Evolutionary conservation across 2,888 invertebrate species (phyloP).

Genomic region (Drosophila lacicola): DNA sequence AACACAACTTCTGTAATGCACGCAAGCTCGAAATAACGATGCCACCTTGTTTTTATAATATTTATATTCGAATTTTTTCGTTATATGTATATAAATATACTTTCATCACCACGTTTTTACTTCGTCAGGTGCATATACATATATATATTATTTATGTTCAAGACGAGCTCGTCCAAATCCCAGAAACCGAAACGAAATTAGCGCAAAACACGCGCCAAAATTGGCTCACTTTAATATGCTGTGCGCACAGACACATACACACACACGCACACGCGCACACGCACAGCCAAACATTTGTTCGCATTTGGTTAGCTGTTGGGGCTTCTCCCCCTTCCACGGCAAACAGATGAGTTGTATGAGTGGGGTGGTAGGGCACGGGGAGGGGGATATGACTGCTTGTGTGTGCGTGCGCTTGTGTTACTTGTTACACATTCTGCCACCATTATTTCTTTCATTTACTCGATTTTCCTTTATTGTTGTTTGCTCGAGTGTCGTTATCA

Average conservation of each 20-base stretch:
- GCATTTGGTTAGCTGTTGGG: slow-evolving; percentile 34
- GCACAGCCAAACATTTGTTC: slow-evolving; percentile 48
- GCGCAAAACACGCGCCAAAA: slow-evolving; percentile 50
- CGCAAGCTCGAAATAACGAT: background rate
- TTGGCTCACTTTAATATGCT: slow-evolving; percentile 72
- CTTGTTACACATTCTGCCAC: slow-evolving; percentile 70
- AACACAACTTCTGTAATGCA: background rate
- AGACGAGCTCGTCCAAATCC: slow-evolving; percentile 24
- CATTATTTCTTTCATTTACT: slow-evolving; percentile 78
- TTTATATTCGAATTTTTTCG: slow-evolving; percentile 11
- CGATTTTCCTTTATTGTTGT: slow-evolving; percentile 79
- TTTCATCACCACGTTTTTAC: slow-evolving; percentile 15
- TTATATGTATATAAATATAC: slow-evolving; percentile 14
- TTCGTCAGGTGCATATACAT: slow-evolving; percentile 16
- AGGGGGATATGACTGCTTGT: background rate
- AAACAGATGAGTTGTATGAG: background rate
- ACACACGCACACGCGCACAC: slow-evolving; percentile 20
- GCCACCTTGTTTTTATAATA: slow-evolving; percentile 2
- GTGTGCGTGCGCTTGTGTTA: slow-evolving; percentile 47
- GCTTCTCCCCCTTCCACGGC: background rate
- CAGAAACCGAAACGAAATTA: slow-evolving; percentile 28
- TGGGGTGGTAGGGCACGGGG: background rate
- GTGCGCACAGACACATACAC: slow-evolving; percentile 39
- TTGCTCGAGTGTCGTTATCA: slow-evolving; percentile 79
- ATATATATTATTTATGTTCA: slow-evolving; percentile 37